These are phyloP conservation scores for Hipposideros armiger DNA, from an alignment of 2,113 vertebrate genomes.

Conservation along the genomic window DNA sequence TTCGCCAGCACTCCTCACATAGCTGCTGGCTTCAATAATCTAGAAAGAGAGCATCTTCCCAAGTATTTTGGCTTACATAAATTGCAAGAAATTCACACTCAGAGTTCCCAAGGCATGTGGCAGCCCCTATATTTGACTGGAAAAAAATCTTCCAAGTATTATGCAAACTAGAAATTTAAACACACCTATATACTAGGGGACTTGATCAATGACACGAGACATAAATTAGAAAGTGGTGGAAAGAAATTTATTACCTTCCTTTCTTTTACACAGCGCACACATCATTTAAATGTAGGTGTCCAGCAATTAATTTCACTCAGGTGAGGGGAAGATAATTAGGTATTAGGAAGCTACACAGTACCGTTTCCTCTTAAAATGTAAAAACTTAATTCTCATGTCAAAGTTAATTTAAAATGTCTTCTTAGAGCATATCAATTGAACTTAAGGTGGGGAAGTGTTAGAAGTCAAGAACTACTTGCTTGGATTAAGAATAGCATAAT, in stretches of 20 bases:
- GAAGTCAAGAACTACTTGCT: background rate
- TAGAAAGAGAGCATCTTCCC: background rate
- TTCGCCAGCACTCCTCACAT: background rate
- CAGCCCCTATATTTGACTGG: background rate
- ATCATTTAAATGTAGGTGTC: slow-evolving; percentile 39
- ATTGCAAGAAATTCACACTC: background rate
- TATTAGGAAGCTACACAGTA: background rate
- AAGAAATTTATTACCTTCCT: slow-evolving; percentile 37
- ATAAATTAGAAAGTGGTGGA: slow-evolving; percentile 33
- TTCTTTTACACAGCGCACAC: background rate
- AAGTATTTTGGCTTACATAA: slow-evolving; percentile 29
- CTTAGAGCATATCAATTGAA: slow-evolving; percentile 31
- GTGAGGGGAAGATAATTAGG: slow-evolving; percentile 62
- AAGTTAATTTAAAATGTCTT: slow-evolving; percentile 39
- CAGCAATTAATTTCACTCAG: slow-evolving; percentile 59
- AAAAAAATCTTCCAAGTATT: background rate
- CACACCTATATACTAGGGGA: background rate
- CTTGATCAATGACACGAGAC: slow-evolving; percentile 28
- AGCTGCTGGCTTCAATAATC: background rate
- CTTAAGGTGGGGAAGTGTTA: slow-evolving; percentile 24
- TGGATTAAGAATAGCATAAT: background rate
- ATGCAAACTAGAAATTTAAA: slow-evolving; percentile 53
- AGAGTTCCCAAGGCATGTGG: background rate
- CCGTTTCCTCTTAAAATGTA: slow-evolving; percentile 41
- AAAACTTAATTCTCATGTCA: slow-evolving; percentile 12